Base-by-base conservation (phyloP, 2,888 invertebrate species). In the Mythimna pallens region DNA sequence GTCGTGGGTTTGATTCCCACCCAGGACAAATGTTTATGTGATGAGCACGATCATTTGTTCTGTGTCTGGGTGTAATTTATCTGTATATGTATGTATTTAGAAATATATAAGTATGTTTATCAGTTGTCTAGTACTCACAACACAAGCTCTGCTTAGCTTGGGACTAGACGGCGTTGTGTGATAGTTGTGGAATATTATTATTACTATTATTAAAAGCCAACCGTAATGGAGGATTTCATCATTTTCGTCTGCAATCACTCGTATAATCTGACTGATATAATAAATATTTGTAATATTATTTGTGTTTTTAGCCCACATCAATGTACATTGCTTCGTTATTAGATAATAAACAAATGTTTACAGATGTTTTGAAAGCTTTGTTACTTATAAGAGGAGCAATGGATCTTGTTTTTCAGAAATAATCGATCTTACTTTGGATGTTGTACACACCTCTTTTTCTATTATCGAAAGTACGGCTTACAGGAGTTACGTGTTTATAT, bases 221-320 rank as follows among this genome's bases (percentile, higher is more conserved):
- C 17, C 36, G 58, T 50, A 59, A 62, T 52, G 30, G 20, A 61
- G 22, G 17, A 80, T 83, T 73, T 82, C 64, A 69, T 80, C 1
- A 78, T 65, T 74, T 70, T 62, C 59, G 3, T 67, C 57, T n/a
- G 52, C 58, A 52, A 47, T 70, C 69, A 65, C 47, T 47, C 17
- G 17, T 47, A 7, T 65, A 34, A 36, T 78, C 69, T n/a, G 67
- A 73, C 63, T 66, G 57, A 59, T 36, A 65, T 72, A 52, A 50
- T 64, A 77, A 67, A 77, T 69, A 64, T 57, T 52, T 12, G 30
- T 65, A 47, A 61, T n/a, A n/a, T n/a, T n/a, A n/a, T n/a, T n/a
- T n/a, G n/a, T 43, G n/a, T 62, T 62, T 69, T 20, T 22, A 40
- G 17, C 7, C 1, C 34, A 1, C 8, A 59, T 73, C 50, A 64